Conservation (phyloP, 2,797 vertebrate genomes). For the Crocidura indochinensis region DNA sequence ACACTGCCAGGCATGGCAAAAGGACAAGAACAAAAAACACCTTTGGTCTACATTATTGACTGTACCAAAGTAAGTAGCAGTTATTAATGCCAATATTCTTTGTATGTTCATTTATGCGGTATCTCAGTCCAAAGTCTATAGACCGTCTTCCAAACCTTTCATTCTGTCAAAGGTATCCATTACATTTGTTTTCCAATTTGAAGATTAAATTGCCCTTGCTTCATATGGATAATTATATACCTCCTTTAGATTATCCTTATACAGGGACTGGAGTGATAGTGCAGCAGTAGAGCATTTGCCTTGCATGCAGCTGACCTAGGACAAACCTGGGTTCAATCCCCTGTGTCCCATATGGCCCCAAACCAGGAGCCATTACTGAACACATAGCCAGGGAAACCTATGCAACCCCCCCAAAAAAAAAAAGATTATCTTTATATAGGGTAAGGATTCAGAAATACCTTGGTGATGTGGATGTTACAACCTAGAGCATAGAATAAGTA, state of each 20-base stretch:
- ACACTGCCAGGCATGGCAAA: too few species aligned
- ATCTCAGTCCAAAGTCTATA: conserved; percentile 20
- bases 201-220: conserved; percentile 84
- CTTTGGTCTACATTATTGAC: conserved; percentile 40
- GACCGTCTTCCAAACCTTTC: conserved; percentile 79
- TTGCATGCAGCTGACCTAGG: too few species aligned
- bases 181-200: conserved; percentile 82
- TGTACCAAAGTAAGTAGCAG: conserved; percentile 41
- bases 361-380: too few species aligned
- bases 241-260: neutral
- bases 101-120: conserved; percentile 61
- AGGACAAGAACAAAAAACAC: too few species aligned
- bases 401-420: too few species aligned
- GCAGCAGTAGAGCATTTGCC: too few species aligned
- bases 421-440: too few species aligned
- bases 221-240: conserved; percentile 80
- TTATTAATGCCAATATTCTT: conserved; percentile 65
- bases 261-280: too few species aligned
- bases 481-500: conserved; percentile 1
- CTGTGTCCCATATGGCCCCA: too few species aligned
- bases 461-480: neutral
- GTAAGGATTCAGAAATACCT: neutral
- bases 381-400: too few species aligned
- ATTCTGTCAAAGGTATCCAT: conserved; percentile 84
- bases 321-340: too few species aligned